Base-by-base conservation (phyloP, 2,797 vertebrate species). In the Prionace glauca region DNA sequence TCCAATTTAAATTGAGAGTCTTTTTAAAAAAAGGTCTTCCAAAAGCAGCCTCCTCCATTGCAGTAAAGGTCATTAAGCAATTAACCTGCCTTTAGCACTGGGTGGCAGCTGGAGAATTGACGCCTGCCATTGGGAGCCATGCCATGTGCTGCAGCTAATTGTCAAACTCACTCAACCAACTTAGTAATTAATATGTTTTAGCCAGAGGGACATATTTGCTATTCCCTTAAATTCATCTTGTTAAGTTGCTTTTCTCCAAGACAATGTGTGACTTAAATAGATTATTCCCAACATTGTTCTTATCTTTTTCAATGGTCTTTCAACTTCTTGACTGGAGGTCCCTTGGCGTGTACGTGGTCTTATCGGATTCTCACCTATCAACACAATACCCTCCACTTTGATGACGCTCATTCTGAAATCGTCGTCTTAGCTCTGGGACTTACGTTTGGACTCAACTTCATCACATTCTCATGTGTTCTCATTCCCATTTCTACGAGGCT, bases 171-270 rank as follows among this genome's bases (percentile, higher is more conserved):
- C 93, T 95, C 93, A 95, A 50, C 93, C 67, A 95, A 69, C 71
- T 50, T 95, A 50, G 69, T 95, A 95, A 95, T 95, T 72, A 95
- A 95, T 95, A 77, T 77, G 93, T 95, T 95, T 95, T 56, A 74
- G 93, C 93, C 93, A 95, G 71, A 95, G 93, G 93, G 93, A 56
- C 12, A 77, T 95, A 24, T 95, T 95, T 72, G 93, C 93, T 95
- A n/a, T 32, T 95, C 71, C 72, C 67, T 74, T 77, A 32, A 32
- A 77, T 95, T 74, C 71, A 60, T 77, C 29, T 95, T 94, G 22
- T 72, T 71, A 72, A 67, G 29, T 94, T 16, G 65, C 32, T 32
- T 77, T 95, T 91, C 45, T 95, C 41, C 26, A 77, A 95, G 45
- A 26, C 71, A 95, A 77, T 77, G 45, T 74, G 10, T 77, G 93